Evolutionary conservation across 2,888 invertebrate genomes (phyloP).

Genomic region (Xestia sexstrigata): DNA sequence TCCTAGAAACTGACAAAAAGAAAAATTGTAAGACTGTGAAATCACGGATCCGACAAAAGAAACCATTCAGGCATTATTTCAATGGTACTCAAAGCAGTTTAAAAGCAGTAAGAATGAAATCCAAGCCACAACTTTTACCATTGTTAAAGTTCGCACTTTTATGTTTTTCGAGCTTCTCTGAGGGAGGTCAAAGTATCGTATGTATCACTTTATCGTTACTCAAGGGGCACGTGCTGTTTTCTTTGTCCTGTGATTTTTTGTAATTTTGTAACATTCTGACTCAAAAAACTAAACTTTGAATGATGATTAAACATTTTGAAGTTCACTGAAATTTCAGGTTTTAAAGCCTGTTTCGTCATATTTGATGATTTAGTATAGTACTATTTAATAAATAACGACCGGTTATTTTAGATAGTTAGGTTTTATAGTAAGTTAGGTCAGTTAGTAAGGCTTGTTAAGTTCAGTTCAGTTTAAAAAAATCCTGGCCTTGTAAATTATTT

Average conservation of each 20-base stretch:
- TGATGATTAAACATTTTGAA: not conserved
- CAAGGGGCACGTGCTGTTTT: slow-evolving; percentile 6
- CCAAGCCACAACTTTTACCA: slow-evolving; percentile 27
- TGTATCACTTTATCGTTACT: slow-evolving; percentile 8
- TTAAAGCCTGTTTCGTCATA: slow-evolving; percentile 8
- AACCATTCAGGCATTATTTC: slow-evolving; percentile 35
- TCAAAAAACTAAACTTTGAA: not conserved
- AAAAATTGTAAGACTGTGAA: slow-evolving; percentile 17
- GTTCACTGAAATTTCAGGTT: slow-evolving; percentile 5
- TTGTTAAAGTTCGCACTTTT: slow-evolving; percentile 27
- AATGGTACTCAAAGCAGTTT: slow-evolving; percentile 35
- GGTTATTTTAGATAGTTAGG: not conserved
- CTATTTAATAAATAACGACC: not conserved
- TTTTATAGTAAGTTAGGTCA: no score
- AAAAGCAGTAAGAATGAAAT: slow-evolving; percentile 35
- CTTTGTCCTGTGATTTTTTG: not conserved
- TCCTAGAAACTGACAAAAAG: slow-evolving; percentile 14
- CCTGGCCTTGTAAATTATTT: not conserved
- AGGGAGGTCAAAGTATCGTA: not conserved
- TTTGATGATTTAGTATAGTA: not conserved
- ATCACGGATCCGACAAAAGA: slow-evolving; percentile 13
- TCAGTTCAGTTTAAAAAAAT: not conserved
- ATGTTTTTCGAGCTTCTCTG: slow-evolving; percentile 18
- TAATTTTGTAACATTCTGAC: not conserved
- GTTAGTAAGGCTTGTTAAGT: not conserved